Evolutionary conservation across 2,888 invertebrate species (phyloP), one percentile per base, ranked within the genome.

Genomic region (Melinopterus prodromus): DNA sequence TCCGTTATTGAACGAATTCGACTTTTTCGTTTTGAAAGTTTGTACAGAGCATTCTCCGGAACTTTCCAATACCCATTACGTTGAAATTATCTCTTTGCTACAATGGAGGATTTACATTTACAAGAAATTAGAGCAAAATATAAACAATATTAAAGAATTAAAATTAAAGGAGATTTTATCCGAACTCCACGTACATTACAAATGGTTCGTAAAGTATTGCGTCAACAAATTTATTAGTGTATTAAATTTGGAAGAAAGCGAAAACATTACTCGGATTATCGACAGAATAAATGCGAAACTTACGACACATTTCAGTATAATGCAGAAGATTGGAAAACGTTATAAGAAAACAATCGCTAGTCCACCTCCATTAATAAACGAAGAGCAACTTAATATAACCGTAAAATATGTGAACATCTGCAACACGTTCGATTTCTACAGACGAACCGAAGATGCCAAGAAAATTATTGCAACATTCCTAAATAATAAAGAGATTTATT

Each of bases 131-230:
- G 35, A 36, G 35, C 35, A 74, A 12, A 83, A 85, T 72, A 82
- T 86, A 7, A 84, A 83, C 36, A 83, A 85, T 38, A 78, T 84
- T 12, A 83, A 81, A 4, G n/a, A 80, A 6, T 71, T 78, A 15
- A 80, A 86, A 16, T 83, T 83, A 35, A 83, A 92, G 77, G 92
- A 92, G 81, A 89, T 93, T 1, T 88, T 93, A 71, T 91, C 92
- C n/a, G 90, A 93, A 77, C 85, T 96, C 0, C 90, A 92, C 82
- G 90, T 95, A 12, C 95, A 96, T 86, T 94, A 93, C 84, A 94
- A 93, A 87, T 96, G 96, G 96, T 87, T 96, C 69, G 88, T 91
- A 16, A 96, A 96, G 86, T 91, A 92, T 88, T 88, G 93, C 35
- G 85, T 94, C 1, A 86, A 86, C 38, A 86, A 84, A 70, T 74